phyloP scores from a whole-genome alignment of 2,888 invertebrate species.

The Drosophila formosana region DNA sequence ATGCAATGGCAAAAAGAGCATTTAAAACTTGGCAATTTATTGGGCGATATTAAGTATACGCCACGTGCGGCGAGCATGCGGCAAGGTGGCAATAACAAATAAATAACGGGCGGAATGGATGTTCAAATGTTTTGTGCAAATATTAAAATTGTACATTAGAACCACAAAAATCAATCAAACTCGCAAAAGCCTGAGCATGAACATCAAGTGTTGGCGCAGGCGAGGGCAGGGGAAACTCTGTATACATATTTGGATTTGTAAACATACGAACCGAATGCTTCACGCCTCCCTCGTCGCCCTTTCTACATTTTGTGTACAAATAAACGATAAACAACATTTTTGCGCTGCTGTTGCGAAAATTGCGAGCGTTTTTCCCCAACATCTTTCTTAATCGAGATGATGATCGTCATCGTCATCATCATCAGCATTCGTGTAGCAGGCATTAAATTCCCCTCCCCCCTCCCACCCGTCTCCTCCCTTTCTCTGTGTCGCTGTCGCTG shows the following conservation, averaged over 20 bases:
- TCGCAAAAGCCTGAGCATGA: constrained; percentile 19
- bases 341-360: constrained; percentile 43
- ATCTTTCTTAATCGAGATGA: constrained; percentile 51
- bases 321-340: constrained; percentile 56
- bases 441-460: constrained; percentile 30
- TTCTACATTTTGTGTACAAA: constrained; percentile 42
- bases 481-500: constrained; percentile 34
- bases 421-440: constrained; percentile 5
- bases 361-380: constrained; percentile 32
- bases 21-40: constrained; percentile 2
- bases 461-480: neutral
- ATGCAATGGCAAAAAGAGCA: neutral
- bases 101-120: constrained; percentile 29
- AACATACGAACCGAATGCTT: constrained; percentile 47
- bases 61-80: constrained; percentile 2
- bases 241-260: constrained; percentile 35
- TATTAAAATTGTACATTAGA: constrained; percentile 52
- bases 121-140: constrained; percentile 52
- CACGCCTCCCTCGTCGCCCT: neutral
- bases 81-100: constrained; percentile 35
- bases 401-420: constrained; percentile 32
- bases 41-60: constrained; percentile 34
- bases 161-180: constrained; percentile 62
- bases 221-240: neutral
- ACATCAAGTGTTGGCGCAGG: neutral